Evolutionary conservation across 1,140 invertebrate genomes (phyloP).

Genomic region (Lordiphosa clarofinis): DNA sequence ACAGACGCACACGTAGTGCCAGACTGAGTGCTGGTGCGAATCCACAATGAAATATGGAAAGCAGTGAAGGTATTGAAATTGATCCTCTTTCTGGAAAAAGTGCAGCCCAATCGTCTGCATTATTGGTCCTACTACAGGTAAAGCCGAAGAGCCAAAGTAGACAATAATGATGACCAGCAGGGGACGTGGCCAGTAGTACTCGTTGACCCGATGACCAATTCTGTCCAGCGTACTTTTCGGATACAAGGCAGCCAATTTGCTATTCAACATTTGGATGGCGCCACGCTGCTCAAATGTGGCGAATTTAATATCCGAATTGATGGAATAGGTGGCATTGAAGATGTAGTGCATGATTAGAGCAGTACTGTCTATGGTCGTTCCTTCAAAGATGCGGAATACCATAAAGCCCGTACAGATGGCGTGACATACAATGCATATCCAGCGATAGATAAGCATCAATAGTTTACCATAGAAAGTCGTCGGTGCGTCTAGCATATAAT

Average conservation of each 20-base stretch:
- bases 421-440: constrained; percentile 22
- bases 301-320: constrained; percentile 50
- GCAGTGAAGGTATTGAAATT: constrained; percentile 36
- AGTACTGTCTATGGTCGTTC: constrained; percentile 5
- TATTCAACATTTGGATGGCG: constrained; percentile 21
- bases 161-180: constrained; percentile 9
- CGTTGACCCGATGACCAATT: constrained; percentile 28
- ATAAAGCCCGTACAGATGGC: constrained; percentile 17
- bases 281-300: constrained; percentile 20
- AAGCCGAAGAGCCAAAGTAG: constrained; percentile 29
- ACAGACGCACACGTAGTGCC: constrained; percentile 41
- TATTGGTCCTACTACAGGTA: constrained; percentile 39
- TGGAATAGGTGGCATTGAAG: constrained; percentile 29
- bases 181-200: constrained; percentile 38
- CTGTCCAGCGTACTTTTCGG: constrained; percentile 20
- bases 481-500: constrained; percentile 12
- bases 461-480: neutral
- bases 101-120: constrained; percentile 15
- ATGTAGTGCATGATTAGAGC: constrained; percentile 40
- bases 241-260: constrained; percentile 27
- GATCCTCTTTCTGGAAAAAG: neutral
- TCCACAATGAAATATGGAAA: constrained; percentile 43
- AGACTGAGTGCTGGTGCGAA: constrained; percentile 17
- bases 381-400: constrained; percentile 25
- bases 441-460: constrained; percentile 19